Evolutionary conservation across 2,888 invertebrate genomes (phyloP), one percentile per base, ranked within the genome.

Genomic region (Oeneis ivallda): DNA sequence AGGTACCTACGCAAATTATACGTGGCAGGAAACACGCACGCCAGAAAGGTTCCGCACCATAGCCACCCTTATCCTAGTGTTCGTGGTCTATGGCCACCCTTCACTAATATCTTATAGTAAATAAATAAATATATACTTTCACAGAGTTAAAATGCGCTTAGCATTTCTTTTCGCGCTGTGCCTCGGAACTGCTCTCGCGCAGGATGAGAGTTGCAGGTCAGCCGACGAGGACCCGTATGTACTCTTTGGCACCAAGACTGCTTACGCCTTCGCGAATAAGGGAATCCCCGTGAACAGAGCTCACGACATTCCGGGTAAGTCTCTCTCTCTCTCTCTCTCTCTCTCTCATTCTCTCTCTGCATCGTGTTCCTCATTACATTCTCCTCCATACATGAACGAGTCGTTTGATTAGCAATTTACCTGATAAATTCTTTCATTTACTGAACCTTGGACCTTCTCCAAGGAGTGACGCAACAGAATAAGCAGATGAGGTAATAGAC

Each of bases 211-310:
- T 17, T 96, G 96, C 77, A 93, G 94, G 68, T 87, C 92, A 0
- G 84, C 86, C 0, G 93, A 95, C 67, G 88, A 92, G 26, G 90
- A 94, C 65, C 95, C 95, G 0, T 95, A 95, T 76, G 79, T 95
- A 15, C 91, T 94, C 62, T 95, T 95, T 79, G 94, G 93, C 10
- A 93, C 95, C 6, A 96, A 96, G 86, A 96, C 96, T 0, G 94
- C 96, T 0, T 97, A 97, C 79, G 93, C 94, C 74, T 94, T 95
- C 73, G 93, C 94, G 15, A 94, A 81, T 47, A 80, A 74, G 66
- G 81, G 93, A 69, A 93, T 93, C 52, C 93, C 93, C 45, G 91
- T 93, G 65, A 90, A 90, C 0, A 93, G 89, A 68, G 92, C 93
- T 64, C 94, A 94, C 70, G 90, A 92, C 61, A 93, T 96, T 49